Evolutionary conservation across 1,140 invertebrate genomes (phyloP).

Genomic region (Calycopis cecrops): DNA sequence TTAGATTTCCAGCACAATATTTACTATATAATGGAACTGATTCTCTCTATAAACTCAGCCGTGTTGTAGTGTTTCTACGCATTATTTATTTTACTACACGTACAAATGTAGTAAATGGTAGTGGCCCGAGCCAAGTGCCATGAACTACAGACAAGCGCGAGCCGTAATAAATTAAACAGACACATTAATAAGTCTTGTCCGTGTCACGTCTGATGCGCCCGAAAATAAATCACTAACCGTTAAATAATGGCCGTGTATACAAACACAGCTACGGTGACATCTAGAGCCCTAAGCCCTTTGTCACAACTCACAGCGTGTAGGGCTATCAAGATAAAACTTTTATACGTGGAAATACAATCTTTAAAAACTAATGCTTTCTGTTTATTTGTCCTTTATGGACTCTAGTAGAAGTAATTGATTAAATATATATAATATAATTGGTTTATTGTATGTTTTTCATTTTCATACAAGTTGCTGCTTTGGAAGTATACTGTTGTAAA

Average conservation of each 20-base stretch:
- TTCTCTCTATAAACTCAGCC: no score
- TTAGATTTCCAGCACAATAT: neutral
- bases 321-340: no score
- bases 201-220: conserved; percentile 27
- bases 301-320: no score
- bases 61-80: neutral
- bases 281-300: neutral
- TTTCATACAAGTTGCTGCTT: no score
- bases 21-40: neutral
- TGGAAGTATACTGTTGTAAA: no score
- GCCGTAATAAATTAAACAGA: conserved; percentile 39
- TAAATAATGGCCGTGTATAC: conserved; percentile 58
- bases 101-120: neutral
- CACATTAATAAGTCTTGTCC: conserved; percentile 46
- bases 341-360: no score
- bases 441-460: no score
- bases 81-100: conserved; percentile 2
- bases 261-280: conserved; percentile 9
- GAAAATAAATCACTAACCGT: conserved; percentile 45
- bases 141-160: conserved; percentile 2
- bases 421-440: no score
- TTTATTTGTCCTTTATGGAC: no score
- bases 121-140: neutral
- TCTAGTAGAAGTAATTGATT: no score
- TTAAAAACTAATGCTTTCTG: no score